These are phyloP conservation scores for Pongo abelii DNA, from an alignment of 2,113 vertebrate genomes.

Conservation along the genomic window DNA sequence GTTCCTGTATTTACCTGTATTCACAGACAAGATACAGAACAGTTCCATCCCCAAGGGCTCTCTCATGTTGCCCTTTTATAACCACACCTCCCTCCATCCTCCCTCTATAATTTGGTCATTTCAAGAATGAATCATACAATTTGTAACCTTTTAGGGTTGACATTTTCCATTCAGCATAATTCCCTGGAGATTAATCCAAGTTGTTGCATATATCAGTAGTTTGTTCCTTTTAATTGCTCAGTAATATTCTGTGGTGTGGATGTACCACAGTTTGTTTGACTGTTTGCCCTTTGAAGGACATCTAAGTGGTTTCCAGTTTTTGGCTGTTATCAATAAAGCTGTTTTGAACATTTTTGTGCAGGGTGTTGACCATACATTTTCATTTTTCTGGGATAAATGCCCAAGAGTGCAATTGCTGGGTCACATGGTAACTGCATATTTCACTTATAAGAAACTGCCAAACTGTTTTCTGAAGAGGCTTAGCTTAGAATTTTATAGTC, in stretches of 20 bases:
- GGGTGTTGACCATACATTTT: not conserved
- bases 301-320: not conserved
- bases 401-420: not conserved
- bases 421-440: not conserved
- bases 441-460: not conserved
- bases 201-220: not conserved
- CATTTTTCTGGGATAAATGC: constrained; percentile 23
- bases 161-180: not conserved
- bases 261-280: not conserved
- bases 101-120: not conserved
- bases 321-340: not conserved
- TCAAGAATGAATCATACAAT: not conserved
- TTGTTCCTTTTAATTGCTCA: not conserved
- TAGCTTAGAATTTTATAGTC: not conserved
- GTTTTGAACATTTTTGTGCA: not conserved
- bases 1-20: not conserved
- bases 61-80: not conserved
- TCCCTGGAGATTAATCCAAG: not conserved
- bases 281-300: not conserved
- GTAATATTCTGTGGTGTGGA: not conserved
- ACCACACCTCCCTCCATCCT: not conserved
- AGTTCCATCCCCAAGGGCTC: not conserved
- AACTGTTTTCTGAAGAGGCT: not conserved
- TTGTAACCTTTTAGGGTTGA: not conserved
- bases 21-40: not conserved